Conservation (phyloP, 1,140 invertebrate genomes). For the Carcinoscorpius rotundicauda region DNA sequence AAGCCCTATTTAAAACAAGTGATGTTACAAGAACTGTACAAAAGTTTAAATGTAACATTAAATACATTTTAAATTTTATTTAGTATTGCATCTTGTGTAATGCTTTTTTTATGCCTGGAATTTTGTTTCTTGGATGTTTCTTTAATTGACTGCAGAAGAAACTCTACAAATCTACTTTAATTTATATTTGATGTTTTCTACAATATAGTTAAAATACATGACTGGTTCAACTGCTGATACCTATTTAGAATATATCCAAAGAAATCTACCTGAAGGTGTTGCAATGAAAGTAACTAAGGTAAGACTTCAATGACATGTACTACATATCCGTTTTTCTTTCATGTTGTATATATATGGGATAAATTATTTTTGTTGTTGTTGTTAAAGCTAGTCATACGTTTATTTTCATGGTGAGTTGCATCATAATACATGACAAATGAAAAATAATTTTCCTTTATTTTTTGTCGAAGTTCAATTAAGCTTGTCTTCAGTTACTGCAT, state of each 20-base stretch:
- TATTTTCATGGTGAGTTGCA: too few species aligned
- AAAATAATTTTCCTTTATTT: too few species aligned
- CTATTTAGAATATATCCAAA: constrained; percentile 88
- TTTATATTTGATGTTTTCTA: not conserved
- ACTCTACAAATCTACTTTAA: not conserved
- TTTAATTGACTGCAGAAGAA: not conserved
- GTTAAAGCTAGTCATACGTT: too few species aligned
- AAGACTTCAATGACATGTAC: not conserved
- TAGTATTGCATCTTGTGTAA: not conserved
- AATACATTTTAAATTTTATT: constrained; percentile 4
- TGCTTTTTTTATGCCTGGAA: not conserved
- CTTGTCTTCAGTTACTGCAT: too few species aligned
- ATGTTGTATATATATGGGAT: too few species aligned
- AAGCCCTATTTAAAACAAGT: too few species aligned
- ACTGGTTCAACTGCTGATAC: constrained; percentile 93
- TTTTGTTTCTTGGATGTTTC: constrained; percentile 3
- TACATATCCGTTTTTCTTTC: too few species aligned
- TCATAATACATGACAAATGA: too few species aligned
- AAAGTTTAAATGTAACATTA: not conserved
- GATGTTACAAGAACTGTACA: too few species aligned
- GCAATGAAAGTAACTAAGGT: constrained; percentile 87
- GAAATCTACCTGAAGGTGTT: constrained; percentile 95
- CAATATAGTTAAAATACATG: constrained; percentile 42
- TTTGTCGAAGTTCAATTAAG: too few species aligned
- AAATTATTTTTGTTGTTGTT: too few species aligned